Base-by-base conservation (phyloP, 2,888 invertebrate genomes). In the Eristalis arbustorum region DNA sequence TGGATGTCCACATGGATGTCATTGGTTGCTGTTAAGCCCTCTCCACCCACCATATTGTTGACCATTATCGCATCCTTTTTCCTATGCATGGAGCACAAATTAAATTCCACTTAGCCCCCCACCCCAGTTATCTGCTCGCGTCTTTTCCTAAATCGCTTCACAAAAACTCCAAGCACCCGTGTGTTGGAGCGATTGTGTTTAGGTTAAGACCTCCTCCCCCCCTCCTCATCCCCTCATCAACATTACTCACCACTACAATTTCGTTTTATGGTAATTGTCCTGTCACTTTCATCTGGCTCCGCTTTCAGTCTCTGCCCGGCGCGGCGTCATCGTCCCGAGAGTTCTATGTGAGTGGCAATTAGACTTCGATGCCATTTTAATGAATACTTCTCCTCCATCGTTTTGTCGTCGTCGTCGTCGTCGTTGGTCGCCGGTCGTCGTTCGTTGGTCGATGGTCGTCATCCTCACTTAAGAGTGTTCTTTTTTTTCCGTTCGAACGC, bases 331-430 rank as follows among this genome's bases (percentile, higher is more conserved):
- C 59, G 56, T 56, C 71, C 74, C 3, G 49, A 49, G 49, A 49
- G 56, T 75, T 75, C 71, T 77, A 71, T 83, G 83, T 83, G 78
- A 88, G 88, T 88, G 88, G 88, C 88, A 88, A 88, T 88, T 88
- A 88, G 88, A 84, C 83, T 88, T 88, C 84, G 84, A 88, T 88
- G 88, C 79, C 80, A 80, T 88, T 87, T 84, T 88, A 88, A 88
- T 88, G 84, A 88, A 87, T 87, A 82, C 82, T 71, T 82, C 67
- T 78, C 42, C 28, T 66, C 37, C 73, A 74, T 77, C 77, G 77
- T 67, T 80, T 85, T 69, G 59, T 18, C 49, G 18, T 18, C 18
- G 18, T 49, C 49, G 49, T 49, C 49, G n/a, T 6, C 18, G 18
- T 42, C 3, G 42, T 42, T n/a, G n/a, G n/a, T n/a, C n/a, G n/a